Percentiles rank a stretch among this genome's conserved stretches.
Conservation (phyloP, 2,797 vertebrate genomes). For the Decapterus maruadsi region DNA sequence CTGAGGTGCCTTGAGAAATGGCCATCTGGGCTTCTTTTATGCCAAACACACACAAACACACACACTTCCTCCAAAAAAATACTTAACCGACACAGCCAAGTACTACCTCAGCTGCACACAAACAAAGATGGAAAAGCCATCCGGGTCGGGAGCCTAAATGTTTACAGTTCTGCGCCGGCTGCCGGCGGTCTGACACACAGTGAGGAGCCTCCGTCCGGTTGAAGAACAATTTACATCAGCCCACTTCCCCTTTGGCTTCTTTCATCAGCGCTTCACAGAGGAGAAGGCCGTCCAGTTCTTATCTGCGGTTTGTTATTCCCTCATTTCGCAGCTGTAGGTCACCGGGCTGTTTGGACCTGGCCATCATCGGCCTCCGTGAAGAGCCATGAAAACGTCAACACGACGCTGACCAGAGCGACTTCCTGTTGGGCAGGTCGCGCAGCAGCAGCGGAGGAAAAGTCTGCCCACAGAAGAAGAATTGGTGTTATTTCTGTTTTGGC, state of each 20-base stretch:
- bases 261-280: constrained; percentile 19
- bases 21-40: constrained; percentile 52
- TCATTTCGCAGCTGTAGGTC: constrained; percentile 31
- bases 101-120: constrained; percentile 45
- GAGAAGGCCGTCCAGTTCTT: constrained; percentile 28
- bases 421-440: constrained; percentile 27
- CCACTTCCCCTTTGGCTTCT: constrained; percentile 4
- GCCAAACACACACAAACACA: constrained; percentile 32
- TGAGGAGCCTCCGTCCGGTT: constrained; percentile 28
- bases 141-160: constrained; percentile 35
- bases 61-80: constrained; percentile 27
- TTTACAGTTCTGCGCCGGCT: constrained; percentile 51
- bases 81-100: constrained; percentile 38
- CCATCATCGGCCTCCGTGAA: constrained; percentile 38
- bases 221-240: constrained; percentile 35
- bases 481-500: neutral
- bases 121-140: constrained; percentile 53
- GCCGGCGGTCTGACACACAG: constrained; percentile 34
- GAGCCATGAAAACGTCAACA: constrained; percentile 50
- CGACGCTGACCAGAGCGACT: constrained; percentile 40
- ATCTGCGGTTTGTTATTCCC: constrained; percentile 30
- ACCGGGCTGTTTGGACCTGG: constrained; percentile 29
- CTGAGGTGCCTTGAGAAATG: constrained; percentile 36
- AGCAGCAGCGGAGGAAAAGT: constrained; percentile 17
- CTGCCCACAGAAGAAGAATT: constrained; percentile 12